Evolutionary conservation across 2,113 vertebrate genomes (phyloP).

Genomic region (Epinephelus cyanopodus): DNA sequence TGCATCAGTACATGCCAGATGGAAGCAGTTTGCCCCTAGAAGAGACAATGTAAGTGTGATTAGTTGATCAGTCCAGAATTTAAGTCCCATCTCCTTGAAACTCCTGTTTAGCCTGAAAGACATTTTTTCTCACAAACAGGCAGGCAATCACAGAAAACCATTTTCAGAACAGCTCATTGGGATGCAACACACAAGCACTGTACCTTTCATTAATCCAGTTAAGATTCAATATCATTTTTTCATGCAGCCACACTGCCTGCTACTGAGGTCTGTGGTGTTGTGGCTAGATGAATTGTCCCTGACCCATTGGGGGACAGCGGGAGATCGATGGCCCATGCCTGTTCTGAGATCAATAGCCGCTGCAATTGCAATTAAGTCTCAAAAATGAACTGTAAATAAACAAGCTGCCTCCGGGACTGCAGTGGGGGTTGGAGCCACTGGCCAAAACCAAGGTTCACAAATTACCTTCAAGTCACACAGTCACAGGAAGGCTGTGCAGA

Average conservation of each 20-base stretch:
- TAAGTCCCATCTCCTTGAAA: slow-evolving; percentile 17
- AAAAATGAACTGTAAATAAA: slow-evolving; percentile 74
- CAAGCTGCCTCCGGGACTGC: slow-evolving; percentile 53
- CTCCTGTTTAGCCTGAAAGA: neutral
- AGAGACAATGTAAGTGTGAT: slow-evolving; percentile 27
- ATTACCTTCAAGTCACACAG: slow-evolving; percentile 37
- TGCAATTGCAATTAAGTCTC: slow-evolving; percentile 70
- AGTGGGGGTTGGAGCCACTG: slow-evolving; percentile 1
- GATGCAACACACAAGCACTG: slow-evolving; percentile 19
- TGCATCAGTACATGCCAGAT: slow-evolving; percentile 56
- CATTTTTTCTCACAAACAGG: neutral
- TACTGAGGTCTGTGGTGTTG: slow-evolving; percentile 19
- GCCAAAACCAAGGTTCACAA: slow-evolving; percentile 23
- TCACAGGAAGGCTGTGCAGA: neutral
- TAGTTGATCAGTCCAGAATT: slow-evolving; percentile 6
- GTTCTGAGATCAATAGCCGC: slow-evolving; percentile 64
- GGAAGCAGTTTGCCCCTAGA: slow-evolving; percentile 69
- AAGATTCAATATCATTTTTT: slow-evolving; percentile 46
- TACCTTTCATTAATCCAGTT: slow-evolving; percentile 44
- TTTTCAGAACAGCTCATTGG: slow-evolving; percentile 19
- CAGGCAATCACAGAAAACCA: neutral
- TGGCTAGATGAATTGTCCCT: slow-evolving; percentile 61
- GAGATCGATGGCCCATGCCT: slow-evolving; percentile 57
- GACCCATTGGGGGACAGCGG: slow-evolving; percentile 52
- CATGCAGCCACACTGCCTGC: slow-evolving; percentile 1